Evolutionary conservation across 30 jellyfish, hydroid and myxozoan species (phyloP).

Genomic region (Euphysa ruthae): DNA sequence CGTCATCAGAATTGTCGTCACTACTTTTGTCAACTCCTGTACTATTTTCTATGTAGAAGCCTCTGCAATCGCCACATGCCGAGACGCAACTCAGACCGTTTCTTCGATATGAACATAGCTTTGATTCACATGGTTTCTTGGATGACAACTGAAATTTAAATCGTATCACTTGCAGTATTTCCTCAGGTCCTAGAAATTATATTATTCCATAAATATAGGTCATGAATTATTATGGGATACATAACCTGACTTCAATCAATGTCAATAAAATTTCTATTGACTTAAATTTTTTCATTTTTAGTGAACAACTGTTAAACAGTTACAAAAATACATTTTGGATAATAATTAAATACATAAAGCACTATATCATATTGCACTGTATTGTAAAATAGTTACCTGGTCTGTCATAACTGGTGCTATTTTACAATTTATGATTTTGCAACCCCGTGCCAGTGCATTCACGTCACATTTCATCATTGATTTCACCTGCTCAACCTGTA

Average conservation of each 20-base stretch:
- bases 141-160: background rate
- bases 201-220: background rate
- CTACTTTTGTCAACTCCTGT: background rate
- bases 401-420: too few species aligned
- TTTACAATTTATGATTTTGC: background rate
- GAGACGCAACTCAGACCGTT: constrained; percentile 15
- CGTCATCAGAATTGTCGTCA: too few species aligned
- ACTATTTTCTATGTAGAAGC: background rate
- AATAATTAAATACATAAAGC: too few species aligned
- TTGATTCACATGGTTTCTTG: constrained; percentile 1
- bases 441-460: background rate
- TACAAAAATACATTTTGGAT: too few species aligned
- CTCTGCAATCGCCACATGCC: constrained; percentile 18
- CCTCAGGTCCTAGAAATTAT: background rate
- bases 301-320: too few species aligned
- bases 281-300: too few species aligned
- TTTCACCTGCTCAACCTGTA: constrained; percentile 1
- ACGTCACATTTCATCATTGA: background rate
- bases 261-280: background rate
- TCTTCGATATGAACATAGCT: constrained; percentile 8
- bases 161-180: background rate
- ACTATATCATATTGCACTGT: too few species aligned
- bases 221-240: too few species aligned
- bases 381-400: too few species aligned
- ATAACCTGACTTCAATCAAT: too few species aligned